Conservation (phyloP, 2,113 vertebrate species). For the Peromyscus polionotus region DNA sequence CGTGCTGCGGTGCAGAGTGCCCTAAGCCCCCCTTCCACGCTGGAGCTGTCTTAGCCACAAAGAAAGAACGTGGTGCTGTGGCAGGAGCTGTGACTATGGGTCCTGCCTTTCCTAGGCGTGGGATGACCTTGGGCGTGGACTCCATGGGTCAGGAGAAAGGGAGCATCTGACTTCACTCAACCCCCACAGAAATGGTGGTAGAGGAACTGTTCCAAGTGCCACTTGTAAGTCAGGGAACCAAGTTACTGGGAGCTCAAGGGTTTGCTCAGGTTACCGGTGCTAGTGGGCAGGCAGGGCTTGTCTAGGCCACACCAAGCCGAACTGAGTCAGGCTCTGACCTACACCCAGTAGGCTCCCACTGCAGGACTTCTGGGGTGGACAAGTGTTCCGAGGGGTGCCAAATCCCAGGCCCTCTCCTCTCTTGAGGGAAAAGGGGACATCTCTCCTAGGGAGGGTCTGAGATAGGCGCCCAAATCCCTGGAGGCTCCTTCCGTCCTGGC, state of each 20-base stretch:
- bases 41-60: neutral
- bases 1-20: neutral
- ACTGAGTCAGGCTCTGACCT: neutral
- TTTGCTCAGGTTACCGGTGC: neutral
- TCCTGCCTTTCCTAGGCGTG: neutral
- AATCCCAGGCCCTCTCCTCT: neutral
- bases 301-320: neutral
- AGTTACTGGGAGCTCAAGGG: neutral
- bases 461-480: neutral
- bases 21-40: neutral
- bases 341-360: rapidly evolving
- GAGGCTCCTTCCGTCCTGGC: neutral
- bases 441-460: neutral
- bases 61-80: neutral
- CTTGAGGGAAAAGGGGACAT: neutral
- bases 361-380: neutral
- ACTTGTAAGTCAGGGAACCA: neutral
- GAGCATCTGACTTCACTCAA: rapidly evolving
- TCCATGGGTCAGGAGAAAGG: neutral
- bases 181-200: rapidly evolving
- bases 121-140: neutral
- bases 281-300: neutral
- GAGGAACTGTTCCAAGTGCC: rapidly evolving
- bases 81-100: no score
- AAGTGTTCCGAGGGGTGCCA: neutral